phyloP scores from a whole-genome alignment of 2,113 vertebrate species.

The Diadophis punctatus region DNA sequence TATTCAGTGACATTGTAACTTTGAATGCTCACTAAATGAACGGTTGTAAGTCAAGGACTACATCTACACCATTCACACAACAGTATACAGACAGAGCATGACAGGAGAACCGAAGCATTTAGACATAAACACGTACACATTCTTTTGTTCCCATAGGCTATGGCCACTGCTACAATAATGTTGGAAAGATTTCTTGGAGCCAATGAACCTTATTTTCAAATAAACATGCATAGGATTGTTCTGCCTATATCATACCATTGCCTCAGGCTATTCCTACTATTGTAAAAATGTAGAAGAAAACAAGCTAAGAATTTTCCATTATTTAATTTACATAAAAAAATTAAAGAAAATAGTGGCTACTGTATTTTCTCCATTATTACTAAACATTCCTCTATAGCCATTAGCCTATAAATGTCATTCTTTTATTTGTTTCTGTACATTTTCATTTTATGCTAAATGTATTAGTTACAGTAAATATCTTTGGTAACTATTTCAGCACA shows the following conservation, averaged over 20 bases:
- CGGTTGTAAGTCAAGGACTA: neutral
- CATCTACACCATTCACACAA: neutral
- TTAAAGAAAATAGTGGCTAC: neutral
- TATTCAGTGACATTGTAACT: neutral
- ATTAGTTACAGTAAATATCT: constrained; percentile 9
- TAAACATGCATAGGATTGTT: neutral
- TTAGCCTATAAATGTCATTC: constrained; percentile 12
- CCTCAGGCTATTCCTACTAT: neutral
- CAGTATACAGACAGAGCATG: neutral
- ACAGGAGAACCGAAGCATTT: neutral
- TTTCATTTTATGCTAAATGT: constrained; percentile 1
- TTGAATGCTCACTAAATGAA: neutral
- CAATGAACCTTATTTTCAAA: neutral
- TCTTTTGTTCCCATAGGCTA: neutral
- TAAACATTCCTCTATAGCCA: constrained; percentile 1
- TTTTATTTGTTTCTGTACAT: constrained; percentile 12
- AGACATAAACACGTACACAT: neutral
- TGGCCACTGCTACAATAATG: neutral
- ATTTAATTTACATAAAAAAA: constrained; percentile 14
- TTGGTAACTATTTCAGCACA: constrained; percentile 24
- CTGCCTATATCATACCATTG: neutral
- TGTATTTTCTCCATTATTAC: constrained; percentile 2
- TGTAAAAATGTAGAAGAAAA: neutral
- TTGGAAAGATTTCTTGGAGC: neutral
- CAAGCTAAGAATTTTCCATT: neutral